phyloP scores from a whole-genome alignment of 2,888 invertebrate genomes.

The Bibio marci region DNA sequence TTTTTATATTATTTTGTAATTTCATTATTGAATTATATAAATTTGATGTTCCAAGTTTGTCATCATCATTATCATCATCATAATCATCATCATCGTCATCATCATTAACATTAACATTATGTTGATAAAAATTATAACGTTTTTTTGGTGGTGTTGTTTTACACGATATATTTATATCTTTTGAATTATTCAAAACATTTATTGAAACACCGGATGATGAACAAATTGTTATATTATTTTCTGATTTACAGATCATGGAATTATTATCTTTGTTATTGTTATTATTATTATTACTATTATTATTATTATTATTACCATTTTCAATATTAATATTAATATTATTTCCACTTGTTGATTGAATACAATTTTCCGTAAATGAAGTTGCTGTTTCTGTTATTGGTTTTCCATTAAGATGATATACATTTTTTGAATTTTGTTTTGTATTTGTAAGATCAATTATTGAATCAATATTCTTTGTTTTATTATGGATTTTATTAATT shows the following conservation, averaged over 20 bases:
- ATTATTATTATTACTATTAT: neutral
- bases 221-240: constrained; percentile 5
- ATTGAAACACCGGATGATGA: constrained; percentile 11
- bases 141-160: constrained; percentile 12
- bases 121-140: no score
- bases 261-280: neutral
- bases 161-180: constrained; percentile 10
- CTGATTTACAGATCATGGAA: neutral
- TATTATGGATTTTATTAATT: neutral
- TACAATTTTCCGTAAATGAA: no score
- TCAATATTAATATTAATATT: constrained; percentile 11
- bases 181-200: constrained; percentile 9
- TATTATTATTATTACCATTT: neutral
- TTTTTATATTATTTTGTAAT: neutral
- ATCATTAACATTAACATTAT: no score
- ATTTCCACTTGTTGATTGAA: no score
- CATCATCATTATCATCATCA: no score
- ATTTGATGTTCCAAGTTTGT: no score
- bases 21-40: no score
- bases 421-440: no score
- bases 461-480: neutral
- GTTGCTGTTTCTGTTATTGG: no score
- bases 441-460: constrained; percentile 6
- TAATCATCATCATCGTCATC: no score
- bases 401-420: no score